phyloP scores from a whole-genome alignment of 2,113 vertebrate genomes.

The Ptilorrhoa leucosticta region DNA sequence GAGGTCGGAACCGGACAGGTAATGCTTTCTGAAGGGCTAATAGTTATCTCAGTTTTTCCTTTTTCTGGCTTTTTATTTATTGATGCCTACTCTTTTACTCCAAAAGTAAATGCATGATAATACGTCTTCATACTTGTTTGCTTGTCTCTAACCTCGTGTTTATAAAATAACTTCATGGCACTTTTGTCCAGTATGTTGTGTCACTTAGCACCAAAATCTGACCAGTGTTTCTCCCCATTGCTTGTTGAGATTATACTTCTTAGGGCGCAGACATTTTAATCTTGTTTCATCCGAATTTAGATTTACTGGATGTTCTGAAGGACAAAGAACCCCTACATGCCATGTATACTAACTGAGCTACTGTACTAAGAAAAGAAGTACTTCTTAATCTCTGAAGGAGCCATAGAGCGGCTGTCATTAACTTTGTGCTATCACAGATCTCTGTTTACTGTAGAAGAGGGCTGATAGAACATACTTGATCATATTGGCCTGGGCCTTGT shows the following conservation, averaged over 20 bases:
- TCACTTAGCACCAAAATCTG: background rate
- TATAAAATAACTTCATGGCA: background rate
- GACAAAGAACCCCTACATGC: background rate
- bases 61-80: background rate
- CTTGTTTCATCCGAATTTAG: background rate
- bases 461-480: background rate
- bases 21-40: background rate
- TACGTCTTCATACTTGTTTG: background rate
- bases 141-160: background rate
- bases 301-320: background rate
- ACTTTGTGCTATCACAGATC: background rate
- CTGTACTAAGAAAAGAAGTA: background rate
- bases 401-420: background rate
- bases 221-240: background rate
- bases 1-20: conserved; percentile 96
- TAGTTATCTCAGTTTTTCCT: background rate
- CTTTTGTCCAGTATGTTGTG: background rate
- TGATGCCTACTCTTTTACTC: background rate
- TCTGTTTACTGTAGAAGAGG: background rate
- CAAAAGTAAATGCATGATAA: background rate
- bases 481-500: background rate
- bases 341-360: background rate
- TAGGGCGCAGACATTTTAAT: background rate
- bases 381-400: background rate
- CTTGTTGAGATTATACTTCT: background rate